These are phyloP conservation scores for Drosophila pachea DNA, from an alignment of 1,140 invertebrate species.

Conservation along the genomic window DNA sequence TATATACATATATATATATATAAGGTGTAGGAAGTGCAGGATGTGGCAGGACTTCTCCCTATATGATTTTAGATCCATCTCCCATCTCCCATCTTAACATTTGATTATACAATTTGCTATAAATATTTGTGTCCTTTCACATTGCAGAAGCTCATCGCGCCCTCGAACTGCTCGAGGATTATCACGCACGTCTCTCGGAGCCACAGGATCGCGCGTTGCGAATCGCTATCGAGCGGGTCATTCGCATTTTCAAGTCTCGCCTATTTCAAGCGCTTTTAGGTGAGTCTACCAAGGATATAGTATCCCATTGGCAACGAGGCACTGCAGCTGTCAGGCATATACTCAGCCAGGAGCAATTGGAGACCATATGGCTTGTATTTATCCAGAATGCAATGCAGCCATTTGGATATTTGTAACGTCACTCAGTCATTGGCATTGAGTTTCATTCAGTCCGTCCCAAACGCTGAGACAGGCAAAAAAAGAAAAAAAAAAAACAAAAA, in stretches of 20 bases:
- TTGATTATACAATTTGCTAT: not conserved
- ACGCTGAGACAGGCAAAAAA: not conserved
- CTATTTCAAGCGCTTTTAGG: slow-evolving; percentile 98
- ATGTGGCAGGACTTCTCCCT: too few species aligned
- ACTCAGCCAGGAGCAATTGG: too few species aligned
- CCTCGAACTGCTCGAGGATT: slow-evolving; percentile 97
- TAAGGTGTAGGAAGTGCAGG: too few species aligned
- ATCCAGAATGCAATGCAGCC: too few species aligned
- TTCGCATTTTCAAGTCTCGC: slow-evolving; percentile 97
- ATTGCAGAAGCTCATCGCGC: slow-evolving; percentile 96
- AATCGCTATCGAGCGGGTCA: slow-evolving; percentile 97
- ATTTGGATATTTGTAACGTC: not conserved
- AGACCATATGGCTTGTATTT: too few species aligned
- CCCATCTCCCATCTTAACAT: too few species aligned
- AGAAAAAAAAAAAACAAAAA: too few species aligned
- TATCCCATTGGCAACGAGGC: too few species aligned
- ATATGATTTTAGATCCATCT: too few species aligned
- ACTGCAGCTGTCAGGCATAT: too few species aligned
- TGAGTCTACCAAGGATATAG: slow-evolving; percentile 82
- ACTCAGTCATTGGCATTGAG: not conserved
- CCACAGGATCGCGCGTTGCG: slow-evolving; percentile 96
- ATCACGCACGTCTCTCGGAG: slow-evolving; percentile 93
- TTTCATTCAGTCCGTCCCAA: not conserved
- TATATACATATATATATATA: too few species aligned
- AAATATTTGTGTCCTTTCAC: not conserved